phyloP scores from a whole-genome alignment of 2,888 invertebrate genomes.

The Xylophagus ater region DNA sequence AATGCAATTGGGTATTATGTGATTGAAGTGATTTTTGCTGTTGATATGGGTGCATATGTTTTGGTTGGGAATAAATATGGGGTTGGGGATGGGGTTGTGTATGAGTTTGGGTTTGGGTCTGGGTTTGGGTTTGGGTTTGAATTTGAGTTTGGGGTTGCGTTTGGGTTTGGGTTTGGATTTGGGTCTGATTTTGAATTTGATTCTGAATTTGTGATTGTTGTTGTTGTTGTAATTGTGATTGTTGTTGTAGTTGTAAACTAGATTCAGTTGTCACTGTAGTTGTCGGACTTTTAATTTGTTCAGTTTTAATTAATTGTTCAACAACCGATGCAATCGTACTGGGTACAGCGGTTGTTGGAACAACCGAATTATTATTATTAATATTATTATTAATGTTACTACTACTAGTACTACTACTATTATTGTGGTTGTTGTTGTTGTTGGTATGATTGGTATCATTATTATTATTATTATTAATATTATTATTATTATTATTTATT shows the following conservation, averaged over 20 bases:
- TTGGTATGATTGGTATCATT: constrained; percentile 20
- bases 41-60: neutral
- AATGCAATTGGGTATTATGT: constrained; percentile 1
- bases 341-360: constrained; percentile 5
- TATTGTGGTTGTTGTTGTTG: constrained; percentile 25
- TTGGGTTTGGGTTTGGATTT: constrained; percentile 21
- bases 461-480: constrained; percentile 19
- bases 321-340: constrained; percentile 1
- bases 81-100: constrained; percentile 26
- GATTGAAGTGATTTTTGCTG: constrained; percentile 5
- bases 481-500: constrained; percentile 7
- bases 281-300: constrained; percentile 1
- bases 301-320: constrained; percentile 5
- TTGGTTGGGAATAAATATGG: constrained; percentile 30
- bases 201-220: constrained; percentile 10
- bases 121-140: constrained; percentile 21
- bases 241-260: constrained; percentile 26
- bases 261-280: constrained; percentile 39
- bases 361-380: constrained; percentile 10
- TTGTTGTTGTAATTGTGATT: constrained; percentile 21
- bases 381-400: constrained; percentile 16
- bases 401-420: constrained; percentile 15
- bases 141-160: constrained; percentile 22
- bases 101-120: constrained; percentile 23
- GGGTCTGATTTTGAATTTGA: too few species aligned